Conservation (phyloP, 2,797 vertebrate genomes). For the Syndactyla subalaris region DNA sequence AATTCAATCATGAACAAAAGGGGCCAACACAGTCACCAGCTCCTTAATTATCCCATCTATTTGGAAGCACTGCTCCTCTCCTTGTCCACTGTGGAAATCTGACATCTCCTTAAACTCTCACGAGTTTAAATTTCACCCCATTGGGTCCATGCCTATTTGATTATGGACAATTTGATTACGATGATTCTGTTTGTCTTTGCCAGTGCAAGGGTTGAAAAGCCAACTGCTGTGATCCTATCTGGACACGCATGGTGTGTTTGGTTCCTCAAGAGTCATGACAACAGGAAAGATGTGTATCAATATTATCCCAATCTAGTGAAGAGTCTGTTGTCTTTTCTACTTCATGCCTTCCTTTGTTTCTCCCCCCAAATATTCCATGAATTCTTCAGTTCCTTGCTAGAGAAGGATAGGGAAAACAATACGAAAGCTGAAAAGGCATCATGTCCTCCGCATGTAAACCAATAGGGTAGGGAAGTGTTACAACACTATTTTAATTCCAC, state of each 20-base stretch:
- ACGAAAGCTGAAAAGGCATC: not conserved
- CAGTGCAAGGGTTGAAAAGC: not conserved
- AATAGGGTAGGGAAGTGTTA: not conserved
- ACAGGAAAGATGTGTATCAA: not conserved
- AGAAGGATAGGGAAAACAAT: not conserved
- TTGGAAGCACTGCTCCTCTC: not conserved
- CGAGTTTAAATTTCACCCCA: not conserved
- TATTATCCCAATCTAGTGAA: not conserved
- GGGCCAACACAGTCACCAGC: not conserved
- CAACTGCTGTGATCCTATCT: not conserved
- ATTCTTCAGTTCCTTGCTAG: not conserved
- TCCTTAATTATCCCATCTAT: not conserved
- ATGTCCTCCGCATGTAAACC: not conserved
- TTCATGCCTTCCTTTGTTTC: not conserved
- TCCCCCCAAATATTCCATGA: not conserved
- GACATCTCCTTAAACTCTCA: not conserved
- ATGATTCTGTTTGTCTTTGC: not conserved
- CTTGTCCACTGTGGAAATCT: not conserved
- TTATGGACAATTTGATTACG: not conserved
- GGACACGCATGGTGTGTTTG: fast-evolving
- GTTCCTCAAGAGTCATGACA: not conserved
- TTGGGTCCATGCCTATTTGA: not conserved
- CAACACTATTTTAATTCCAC: not conserved
- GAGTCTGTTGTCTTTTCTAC: not conserved
- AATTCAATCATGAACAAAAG: not conserved